phyloP scores from a whole-genome alignment of 2,888 invertebrate genomes.

The Drosophila percnosoma region DNA sequence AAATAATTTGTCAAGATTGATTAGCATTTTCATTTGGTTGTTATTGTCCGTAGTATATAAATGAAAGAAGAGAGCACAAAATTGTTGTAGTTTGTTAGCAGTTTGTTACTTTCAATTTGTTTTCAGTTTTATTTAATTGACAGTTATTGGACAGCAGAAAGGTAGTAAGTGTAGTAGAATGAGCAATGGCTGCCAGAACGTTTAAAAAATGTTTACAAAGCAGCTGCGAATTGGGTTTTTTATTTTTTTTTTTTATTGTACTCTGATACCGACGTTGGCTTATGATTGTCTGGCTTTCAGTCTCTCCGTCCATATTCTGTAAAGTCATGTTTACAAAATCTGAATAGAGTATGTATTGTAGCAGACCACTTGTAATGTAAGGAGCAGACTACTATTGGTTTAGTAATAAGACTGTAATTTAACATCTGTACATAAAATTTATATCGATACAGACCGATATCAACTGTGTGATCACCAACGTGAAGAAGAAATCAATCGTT shows the following conservation, averaged over 20 bases:
- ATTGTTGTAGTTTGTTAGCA: conserved; percentile 77
- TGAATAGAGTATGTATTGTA: background rate
- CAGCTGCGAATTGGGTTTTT: conserved; percentile 51
- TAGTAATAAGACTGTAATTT: background rate
- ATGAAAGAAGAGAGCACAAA: conserved; percentile 73
- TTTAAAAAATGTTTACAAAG: conserved; percentile 62
- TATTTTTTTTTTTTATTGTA: conserved; percentile 43
- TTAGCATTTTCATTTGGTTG: conserved; percentile 38
- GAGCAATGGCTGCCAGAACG: conserved; percentile 51
- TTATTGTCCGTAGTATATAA: conserved; percentile 39
- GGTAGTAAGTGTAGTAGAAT: conserved; percentile 47
- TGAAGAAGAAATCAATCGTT: background rate
- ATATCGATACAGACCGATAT: background rate
- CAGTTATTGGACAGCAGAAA: conserved; percentile 58
- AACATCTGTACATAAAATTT: background rate
- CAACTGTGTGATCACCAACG: background rate
- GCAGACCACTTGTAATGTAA: background rate
- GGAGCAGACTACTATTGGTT: background rate
- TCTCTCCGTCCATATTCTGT: background rate
- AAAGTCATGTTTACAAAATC: background rate
- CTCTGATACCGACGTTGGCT: background rate
- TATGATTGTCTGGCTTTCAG: background rate
- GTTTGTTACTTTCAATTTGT: conserved; percentile 46
- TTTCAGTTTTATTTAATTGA: conserved; percentile 41
- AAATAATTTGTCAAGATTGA: conserved; percentile 66